Base-by-base conservation (phyloP, 2,888 invertebrate genomes). In the Eurytoma californica region DNA sequence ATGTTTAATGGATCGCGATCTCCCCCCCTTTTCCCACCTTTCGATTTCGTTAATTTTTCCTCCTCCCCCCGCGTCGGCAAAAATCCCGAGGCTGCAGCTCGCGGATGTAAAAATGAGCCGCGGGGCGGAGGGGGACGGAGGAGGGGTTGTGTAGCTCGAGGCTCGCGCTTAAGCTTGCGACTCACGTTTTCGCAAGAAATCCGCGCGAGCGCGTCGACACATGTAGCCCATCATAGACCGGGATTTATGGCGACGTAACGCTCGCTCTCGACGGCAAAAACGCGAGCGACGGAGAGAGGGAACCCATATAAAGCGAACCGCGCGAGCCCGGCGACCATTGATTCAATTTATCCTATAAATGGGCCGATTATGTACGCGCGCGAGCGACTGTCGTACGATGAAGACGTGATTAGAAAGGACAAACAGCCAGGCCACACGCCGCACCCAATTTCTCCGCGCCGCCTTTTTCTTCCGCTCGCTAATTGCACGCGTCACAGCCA, bases 191-290 rank as follows among this genome's bases (percentile, higher is more conserved):
- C 86, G 87, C 87, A 88, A 88, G 88, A 88, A 90, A 89, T 84
- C 86, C 87, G 86, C 87, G 86, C 86, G 87, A 86, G 87, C 88
- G 88, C 88, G 87, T 87, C 88, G 87, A 89, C 89, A 89, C 89
- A 89, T 89, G 89, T 90, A 88, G 87, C 86, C 88, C 89, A 89
- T 89, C 89, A 90, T 89, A 89, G 89, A 84, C 84, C 83, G 85
- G 86, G 88, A 90, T 89, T 90, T 89, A 90, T 88, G 86, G 76
- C 61, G 28, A 53, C 60, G 63, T 63, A 60, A 51, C 60, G 61
- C 63, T 47, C 63, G 58, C 72, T 18, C 49, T 5, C 24, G 63
- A 5, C n/a, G 73, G 51, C 58, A 70, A 60, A 63, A 53, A 65
- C 39, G 51, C 63, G 57, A 53, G 47, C 24, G 24, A 20, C 53